Percentiles rank a stretch among this genome's conserved stretches.
phyloP scores from a whole-genome alignment of 2,888 invertebrate species.

The Drosophila meridiana region DNA sequence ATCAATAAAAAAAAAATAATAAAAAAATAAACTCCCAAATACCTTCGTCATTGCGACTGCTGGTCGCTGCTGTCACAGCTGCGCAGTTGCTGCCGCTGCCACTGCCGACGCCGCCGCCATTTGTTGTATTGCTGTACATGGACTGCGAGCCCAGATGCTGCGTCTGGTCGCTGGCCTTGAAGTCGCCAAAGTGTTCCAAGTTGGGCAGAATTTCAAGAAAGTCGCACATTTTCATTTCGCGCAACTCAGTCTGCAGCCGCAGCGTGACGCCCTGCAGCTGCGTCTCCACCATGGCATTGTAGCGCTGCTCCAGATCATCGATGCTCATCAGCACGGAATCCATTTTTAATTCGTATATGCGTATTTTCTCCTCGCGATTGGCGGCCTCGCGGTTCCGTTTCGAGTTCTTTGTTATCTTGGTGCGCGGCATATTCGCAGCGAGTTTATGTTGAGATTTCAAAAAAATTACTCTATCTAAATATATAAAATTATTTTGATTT shows the following conservation, averaged over 20 bases:
- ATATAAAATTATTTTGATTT: slow-evolving; percentile 5
- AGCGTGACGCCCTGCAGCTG: slow-evolving; percentile 56
- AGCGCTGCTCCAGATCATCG: slow-evolving; percentile 65
- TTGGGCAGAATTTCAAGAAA: slow-evolving; percentile 71
- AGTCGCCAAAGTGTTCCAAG: slow-evolving; percentile 60
- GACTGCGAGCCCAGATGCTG: slow-evolving; percentile 59
- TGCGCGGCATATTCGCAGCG: slow-evolving; percentile 81
- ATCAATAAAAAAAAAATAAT: not conserved
- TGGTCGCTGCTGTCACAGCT: not conserved
- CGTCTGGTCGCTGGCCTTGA: slow-evolving; percentile 67
- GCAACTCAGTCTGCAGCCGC: slow-evolving; percentile 64
- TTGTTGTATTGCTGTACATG: slow-evolving; percentile 49
- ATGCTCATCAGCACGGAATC: slow-evolving; percentile 71
- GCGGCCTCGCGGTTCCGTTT: slow-evolving; percentile 84
- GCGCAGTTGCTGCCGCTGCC: slow-evolving; percentile 3
- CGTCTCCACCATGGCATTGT: slow-evolving; percentile 50
- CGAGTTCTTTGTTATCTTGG: slow-evolving; percentile 83
- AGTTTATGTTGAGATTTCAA: not conserved
- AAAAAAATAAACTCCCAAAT: not conserved
- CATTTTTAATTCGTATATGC: slow-evolving; percentile 77
- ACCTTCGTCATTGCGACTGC: slow-evolving; percentile 77
- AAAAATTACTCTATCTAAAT: slow-evolving; percentile 7
- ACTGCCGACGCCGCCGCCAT: slow-evolving; percentile 20
- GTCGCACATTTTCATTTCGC: slow-evolving; percentile 78
- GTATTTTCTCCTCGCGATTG: slow-evolving; percentile 82